A percentile compares a stretch with the other conserved stretches of the same genome.
phyloP scores from a whole-genome alignment of 1,140 invertebrate genomes.

The Drosophila willistoni region DNA sequence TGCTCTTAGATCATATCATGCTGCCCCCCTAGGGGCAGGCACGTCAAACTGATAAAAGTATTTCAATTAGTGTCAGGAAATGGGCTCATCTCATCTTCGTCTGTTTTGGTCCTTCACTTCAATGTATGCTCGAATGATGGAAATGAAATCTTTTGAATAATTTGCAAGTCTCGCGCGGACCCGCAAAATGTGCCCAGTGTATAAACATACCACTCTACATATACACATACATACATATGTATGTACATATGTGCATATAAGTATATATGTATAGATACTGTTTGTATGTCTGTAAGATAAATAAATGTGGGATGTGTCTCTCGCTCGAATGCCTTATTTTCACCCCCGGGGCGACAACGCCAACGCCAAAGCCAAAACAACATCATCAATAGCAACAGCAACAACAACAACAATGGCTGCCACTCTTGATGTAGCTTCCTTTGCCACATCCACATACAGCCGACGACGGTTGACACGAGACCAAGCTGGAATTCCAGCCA shows the following conservation, averaged over 20 bases:
- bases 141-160: conserved; percentile 65
- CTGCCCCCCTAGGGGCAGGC: conserved; percentile 36
- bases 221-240: conserved; percentile 15
- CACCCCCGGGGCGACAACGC: conserved; percentile 77
- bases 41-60: conserved; percentile 71
- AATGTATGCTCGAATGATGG: conserved; percentile 45
- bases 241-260: conserved; percentile 9
- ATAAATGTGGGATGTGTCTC: conserved; percentile 53
- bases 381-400: conserved; percentile 25
- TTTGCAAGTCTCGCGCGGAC: conserved; percentile 59
- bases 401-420: conserved; percentile 62
- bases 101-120: not conserved
- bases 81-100: conserved; percentile 40
- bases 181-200: conserved; percentile 34
- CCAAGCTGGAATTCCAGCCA: conserved; percentile 63
- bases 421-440: conserved; percentile 29
- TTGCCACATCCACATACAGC: conserved; percentile 20
- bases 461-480: conserved; percentile 77
- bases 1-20: no score
- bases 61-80: conserved; percentile 77
- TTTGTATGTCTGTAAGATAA: conserved; percentile 8
- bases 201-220: conserved; percentile 20
- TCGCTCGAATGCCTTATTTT: conserved; percentile 78
- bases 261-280: conserved; percentile 19
- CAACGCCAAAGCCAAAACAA: conserved; percentile 69